Conservation (phyloP, 2,113 vertebrate species). For the Stegastes partitus region DNA sequence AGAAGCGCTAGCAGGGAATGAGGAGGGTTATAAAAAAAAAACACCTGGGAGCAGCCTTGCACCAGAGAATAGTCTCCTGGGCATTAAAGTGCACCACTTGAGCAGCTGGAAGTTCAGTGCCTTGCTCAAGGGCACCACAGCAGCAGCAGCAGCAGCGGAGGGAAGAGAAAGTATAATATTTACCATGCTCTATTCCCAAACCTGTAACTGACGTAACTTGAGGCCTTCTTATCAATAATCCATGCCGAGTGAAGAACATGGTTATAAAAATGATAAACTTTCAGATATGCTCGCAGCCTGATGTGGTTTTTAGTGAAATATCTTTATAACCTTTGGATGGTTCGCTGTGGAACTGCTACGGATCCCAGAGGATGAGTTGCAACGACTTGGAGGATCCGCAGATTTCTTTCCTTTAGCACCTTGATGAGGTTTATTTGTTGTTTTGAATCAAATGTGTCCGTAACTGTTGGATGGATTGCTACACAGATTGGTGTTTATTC, state of each 20-base stretch:
- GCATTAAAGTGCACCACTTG: constrained; percentile 8
- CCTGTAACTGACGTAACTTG: constrained; percentile 5
- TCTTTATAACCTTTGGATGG: background rate
- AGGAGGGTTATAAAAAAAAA: constrained; percentile 1
- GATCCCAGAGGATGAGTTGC: background rate
- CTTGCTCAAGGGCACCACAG: constrained; percentile 41
- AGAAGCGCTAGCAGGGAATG: background rate
- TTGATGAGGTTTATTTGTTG: background rate
- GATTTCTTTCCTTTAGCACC: background rate
- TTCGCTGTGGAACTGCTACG: background rate
- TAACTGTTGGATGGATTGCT: background rate
- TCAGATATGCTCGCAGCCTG: background rate
- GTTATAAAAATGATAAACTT: background rate
- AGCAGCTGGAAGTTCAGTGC: constrained; percentile 29
- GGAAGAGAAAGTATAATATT: constrained; percentile 33
- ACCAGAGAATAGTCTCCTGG: constrained; percentile 1
- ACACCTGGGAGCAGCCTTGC: constrained; percentile 11
- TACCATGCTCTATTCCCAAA: constrained; percentile 9
- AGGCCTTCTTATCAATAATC: constrained; percentile 7
- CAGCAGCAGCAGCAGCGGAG: background rate
- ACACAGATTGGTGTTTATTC: too few relatives aligned
- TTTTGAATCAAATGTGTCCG: background rate
- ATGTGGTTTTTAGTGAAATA: background rate
- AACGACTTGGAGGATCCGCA: constrained; percentile 1
- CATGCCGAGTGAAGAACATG: background rate